These are phyloP conservation scores for Ditula angustiorana DNA, from an alignment of 2,888 invertebrate genomes.

Conservation along the genomic window DNA sequence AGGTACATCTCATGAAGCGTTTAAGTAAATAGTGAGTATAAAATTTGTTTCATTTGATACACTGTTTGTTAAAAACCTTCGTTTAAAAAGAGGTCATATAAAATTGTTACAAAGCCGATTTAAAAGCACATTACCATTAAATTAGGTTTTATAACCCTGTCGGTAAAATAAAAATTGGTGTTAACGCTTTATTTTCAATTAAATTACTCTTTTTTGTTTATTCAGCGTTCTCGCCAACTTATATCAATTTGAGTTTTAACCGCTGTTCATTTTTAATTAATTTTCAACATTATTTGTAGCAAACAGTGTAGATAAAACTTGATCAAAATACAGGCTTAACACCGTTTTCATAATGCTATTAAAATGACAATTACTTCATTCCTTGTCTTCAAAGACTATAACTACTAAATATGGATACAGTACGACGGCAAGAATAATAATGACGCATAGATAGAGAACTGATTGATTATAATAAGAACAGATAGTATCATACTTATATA, in stretches of 20 bases:
- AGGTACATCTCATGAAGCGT: slow-evolving; percentile 30
- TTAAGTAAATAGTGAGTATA: slow-evolving; percentile 31
- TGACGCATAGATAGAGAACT: too few species aligned
- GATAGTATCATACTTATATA: too few species aligned
- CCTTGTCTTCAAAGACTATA: too few species aligned
- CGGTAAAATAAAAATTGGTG: neutral
- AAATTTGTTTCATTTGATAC: slow-evolving; percentile 32
- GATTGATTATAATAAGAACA: too few species aligned
- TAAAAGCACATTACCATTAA: neutral
- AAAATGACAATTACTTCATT: too few species aligned
- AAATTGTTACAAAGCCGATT: neutral
- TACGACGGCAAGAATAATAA: too few species aligned
- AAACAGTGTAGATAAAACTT: too few species aligned
- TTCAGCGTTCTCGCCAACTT: too few species aligned
- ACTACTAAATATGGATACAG: too few species aligned
- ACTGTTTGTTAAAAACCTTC: slow-evolving; percentile 18
- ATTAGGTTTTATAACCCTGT: neutral
- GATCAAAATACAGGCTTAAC: too few species aligned
- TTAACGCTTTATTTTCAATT: neutral
- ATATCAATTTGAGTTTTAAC: neutral
- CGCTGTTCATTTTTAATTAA: neutral
- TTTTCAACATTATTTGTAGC: too few species aligned
- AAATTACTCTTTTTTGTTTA: neutral
- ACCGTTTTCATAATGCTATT: too few species aligned
- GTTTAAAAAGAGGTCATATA: slow-evolving; percentile 12